Evolutionary conservation across 1,140 invertebrate genomes (phyloP), one percentile per base, ranked within the genome.

Genomic region (Papilio aristodemus): DNA sequence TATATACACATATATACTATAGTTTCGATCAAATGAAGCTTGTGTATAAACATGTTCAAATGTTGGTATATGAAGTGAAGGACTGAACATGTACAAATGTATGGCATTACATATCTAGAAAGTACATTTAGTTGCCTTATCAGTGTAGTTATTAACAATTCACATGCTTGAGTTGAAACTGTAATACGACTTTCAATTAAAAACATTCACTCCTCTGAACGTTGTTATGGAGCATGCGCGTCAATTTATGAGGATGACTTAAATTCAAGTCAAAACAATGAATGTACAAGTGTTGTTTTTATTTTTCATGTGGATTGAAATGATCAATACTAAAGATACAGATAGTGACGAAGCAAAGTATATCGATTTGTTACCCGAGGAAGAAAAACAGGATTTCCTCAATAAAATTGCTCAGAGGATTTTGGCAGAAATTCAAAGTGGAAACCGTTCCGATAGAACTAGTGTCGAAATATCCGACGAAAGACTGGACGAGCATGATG

Each of bases 281-380:
- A 62, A 58, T 68, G 14, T 36, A n/a, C 60, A 68, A 69, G 36
- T 79, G 71, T 68, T 78, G 14, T 43, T 81, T 39, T 46, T 81
- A n/a, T 27, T 84, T 17, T 69, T 73, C 41, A 46, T 69, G 46
- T 74, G 67, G 70, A 22, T 72, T 41, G 68, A 58, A 59, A 68
- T 57, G 73, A 46, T 67, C 19, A 39, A 70, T 46, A 71, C 58
- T 54, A 54, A 54, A 13, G 57, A 71, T 13, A 74, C 69, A 7
- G 74, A 80, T 13, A 81, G 76, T 69, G 73, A 80, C 43, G 78
- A 86, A 38, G 68, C 72, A 7, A 86, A 83, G 70, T 90, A 83
- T 71, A 84, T 90, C n/a, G 81, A 87, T 74, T 70, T 80, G 17
- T 71, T 90, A 38, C 86, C 83, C 6, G 85, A 83, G 59, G 69